These are phyloP conservation scores for Drosophila siamana DNA, from an alignment of 2,888 invertebrate species.

Conservation along the genomic window DNA sequence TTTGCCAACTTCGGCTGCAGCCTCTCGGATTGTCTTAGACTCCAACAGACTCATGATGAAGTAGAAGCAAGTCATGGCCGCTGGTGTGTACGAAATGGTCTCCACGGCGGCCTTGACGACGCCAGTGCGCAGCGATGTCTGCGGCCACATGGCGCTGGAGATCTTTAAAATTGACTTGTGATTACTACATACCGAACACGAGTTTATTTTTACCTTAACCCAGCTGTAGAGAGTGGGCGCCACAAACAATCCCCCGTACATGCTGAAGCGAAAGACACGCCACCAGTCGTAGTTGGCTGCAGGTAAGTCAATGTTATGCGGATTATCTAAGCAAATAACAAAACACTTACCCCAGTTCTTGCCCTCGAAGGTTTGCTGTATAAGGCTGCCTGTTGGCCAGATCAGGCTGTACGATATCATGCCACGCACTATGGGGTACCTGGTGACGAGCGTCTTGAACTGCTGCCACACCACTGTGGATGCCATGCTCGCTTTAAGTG, in stretches of 20 bases:
- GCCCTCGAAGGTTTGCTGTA: constrained; percentile 90
- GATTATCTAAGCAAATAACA: no score
- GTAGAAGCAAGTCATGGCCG: constrained; percentile 91
- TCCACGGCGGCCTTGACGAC: constrained; percentile 91
- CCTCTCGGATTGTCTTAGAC: constrained; percentile 88
- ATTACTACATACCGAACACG: neutral
- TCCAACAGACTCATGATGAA: constrained; percentile 91
- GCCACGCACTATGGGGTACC: constrained; percentile 86
- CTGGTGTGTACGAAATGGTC: constrained; percentile 91
- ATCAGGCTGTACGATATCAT: constrained; percentile 90
- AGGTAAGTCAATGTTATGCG: neutral
- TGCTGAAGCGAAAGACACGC: constrained; percentile 90
- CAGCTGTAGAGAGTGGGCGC: constrained; percentile 93
- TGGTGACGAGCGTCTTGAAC: constrained; percentile 75
- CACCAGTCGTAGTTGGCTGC: constrained; percentile 89
- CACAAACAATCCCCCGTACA: constrained; percentile 93
- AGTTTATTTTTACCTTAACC: constrained; percentile 87
- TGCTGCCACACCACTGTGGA: constrained; percentile 64
- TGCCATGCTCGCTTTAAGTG: constrained; percentile 29
- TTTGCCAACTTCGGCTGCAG: constrained; percentile 89
- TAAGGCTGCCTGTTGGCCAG: constrained; percentile 91
- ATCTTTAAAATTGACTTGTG: constrained; percentile 32
- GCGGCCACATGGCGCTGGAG: constrained; percentile 92
- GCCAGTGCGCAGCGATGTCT: constrained; percentile 89
- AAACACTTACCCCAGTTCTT: constrained; percentile 87